phyloP scores from a whole-genome alignment of 2,797 vertebrate genomes.

The Rhinichthys osculus region DNA sequence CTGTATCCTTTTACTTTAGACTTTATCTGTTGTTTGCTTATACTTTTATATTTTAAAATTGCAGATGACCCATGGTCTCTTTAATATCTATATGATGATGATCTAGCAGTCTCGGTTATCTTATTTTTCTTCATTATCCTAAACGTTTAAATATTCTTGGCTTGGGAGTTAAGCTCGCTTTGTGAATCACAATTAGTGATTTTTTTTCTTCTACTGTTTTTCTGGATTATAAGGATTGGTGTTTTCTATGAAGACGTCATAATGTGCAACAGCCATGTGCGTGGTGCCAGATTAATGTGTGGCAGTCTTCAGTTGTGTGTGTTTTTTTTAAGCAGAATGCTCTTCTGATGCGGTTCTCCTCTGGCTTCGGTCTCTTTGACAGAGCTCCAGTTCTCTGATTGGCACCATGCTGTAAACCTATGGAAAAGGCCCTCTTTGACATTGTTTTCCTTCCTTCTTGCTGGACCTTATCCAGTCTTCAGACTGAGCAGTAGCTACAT shows the following conservation, averaged over 20 bases:
- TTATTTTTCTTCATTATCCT: conserved; percentile 1
- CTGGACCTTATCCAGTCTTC: conserved; percentile 63
- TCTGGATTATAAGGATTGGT: neutral
- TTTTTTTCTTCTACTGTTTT: neutral
- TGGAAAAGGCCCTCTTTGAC: conserved; percentile 64
- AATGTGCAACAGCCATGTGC: neutral
- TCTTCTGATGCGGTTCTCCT: conserved; percentile 10
- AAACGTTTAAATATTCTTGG: neutral
- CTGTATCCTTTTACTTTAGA: neutral
- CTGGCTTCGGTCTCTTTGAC: conserved; percentile 38
- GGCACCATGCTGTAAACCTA: conserved; percentile 59
- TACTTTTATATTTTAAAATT: neutral
- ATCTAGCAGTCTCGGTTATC: neutral
- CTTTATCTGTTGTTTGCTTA: conserved; percentile 14
- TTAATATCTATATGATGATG: neutral
- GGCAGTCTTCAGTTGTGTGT: neutral
- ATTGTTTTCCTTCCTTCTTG: conserved; percentile 63
- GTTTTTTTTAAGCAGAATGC: conserved; percentile 16
- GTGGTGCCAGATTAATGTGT: neutral
- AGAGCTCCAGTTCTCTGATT: conserved; percentile 34
- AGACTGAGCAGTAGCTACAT: conserved; percentile 60
- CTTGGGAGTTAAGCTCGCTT: neutral
- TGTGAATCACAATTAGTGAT: neutral
- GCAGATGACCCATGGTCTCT: neutral
- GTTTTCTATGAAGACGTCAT: neutral